A percentile compares a stretch with the other conserved stretches of the same genome.
phyloP scores from a whole-genome alignment of 2,888 invertebrate genomes.

The Tetheella fluctuosa region DNA sequence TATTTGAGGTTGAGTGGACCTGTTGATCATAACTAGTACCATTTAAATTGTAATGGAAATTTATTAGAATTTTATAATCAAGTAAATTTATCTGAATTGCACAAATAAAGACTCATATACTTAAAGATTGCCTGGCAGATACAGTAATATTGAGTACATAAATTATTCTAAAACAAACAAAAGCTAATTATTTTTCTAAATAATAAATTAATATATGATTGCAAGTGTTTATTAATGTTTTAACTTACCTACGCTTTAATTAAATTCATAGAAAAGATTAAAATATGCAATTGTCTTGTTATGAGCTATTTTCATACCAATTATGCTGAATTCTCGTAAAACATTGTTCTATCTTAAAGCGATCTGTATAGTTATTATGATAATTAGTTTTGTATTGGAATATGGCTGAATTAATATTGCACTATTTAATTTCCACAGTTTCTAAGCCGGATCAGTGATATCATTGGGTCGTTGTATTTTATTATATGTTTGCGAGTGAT shows the following conservation, averaged over 20 bases:
- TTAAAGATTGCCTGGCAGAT: neutral
- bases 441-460: neutral
- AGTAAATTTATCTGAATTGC: neutral
- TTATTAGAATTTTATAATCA: neutral
- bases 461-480: neutral
- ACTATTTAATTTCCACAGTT: neutral
- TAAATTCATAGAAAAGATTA: conserved; percentile 11
- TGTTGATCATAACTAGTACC: neutral
- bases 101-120: neutral
- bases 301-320: conserved; percentile 5
- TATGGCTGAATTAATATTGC: neutral
- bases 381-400: neutral
- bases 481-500: neutral
- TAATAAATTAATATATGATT: conserved; percentile 5
- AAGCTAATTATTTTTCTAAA: conserved; percentile 11
- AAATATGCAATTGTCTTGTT: neutral
- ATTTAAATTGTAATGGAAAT: neutral
- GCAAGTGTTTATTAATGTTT: neutral
- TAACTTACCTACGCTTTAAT: conserved; percentile 2
- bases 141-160: neutral
- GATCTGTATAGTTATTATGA: conserved; percentile 3
- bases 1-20: neutral
- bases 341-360: neutral
- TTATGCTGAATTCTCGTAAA: conserved; percentile 6
- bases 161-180: conserved; percentile 10